Evolutionary conservation across 2,888 invertebrate species (phyloP).

Genomic region (Molorchus minor): DNA sequence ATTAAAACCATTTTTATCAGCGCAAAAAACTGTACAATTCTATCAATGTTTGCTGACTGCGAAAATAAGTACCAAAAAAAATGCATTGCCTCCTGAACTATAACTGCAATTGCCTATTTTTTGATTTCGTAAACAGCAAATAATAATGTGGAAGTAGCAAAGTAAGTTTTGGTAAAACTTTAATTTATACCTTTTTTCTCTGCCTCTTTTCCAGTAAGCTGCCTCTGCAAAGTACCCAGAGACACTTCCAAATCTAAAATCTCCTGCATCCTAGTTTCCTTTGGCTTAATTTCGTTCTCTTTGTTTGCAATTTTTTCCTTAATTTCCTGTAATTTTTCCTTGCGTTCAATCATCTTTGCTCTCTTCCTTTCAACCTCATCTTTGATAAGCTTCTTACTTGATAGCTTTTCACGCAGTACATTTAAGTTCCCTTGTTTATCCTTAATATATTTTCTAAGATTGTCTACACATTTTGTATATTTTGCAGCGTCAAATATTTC

Average conservation of each 20-base stretch:
- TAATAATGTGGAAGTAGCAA: no score
- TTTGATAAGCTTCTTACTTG: conserved; percentile 67
- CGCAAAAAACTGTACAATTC: no score
- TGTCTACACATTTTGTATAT: conserved; percentile 90
- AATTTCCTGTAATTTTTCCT: conserved; percentile 68
- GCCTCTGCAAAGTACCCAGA: conserved; percentile 53
- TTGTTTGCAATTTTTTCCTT: conserved; percentile 64
- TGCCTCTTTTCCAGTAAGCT: conserved; percentile 65
- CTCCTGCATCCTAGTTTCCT: conserved; percentile 59
- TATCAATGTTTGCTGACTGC: no score
- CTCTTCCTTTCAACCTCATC: conserved; percentile 70
- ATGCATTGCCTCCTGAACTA: no score
- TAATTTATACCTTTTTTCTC: conserved; percentile 67
- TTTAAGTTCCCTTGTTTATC: conserved; percentile 58
- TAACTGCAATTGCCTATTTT: no score
- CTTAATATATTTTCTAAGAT: conserved; percentile 74
- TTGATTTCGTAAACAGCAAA: no score
- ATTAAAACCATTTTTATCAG: no score
- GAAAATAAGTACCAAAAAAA: no score
- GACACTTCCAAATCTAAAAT: conserved; percentile 58
- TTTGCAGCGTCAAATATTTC: conserved; percentile 95
- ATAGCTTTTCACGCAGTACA: conserved; percentile 66
- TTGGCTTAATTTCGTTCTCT: conserved; percentile 61
- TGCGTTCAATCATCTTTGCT: conserved; percentile 70
- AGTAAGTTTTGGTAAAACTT: no score